phyloP scores from a whole-genome alignment of 2,888 invertebrate species.

The Phaonia tiefii region DNA sequence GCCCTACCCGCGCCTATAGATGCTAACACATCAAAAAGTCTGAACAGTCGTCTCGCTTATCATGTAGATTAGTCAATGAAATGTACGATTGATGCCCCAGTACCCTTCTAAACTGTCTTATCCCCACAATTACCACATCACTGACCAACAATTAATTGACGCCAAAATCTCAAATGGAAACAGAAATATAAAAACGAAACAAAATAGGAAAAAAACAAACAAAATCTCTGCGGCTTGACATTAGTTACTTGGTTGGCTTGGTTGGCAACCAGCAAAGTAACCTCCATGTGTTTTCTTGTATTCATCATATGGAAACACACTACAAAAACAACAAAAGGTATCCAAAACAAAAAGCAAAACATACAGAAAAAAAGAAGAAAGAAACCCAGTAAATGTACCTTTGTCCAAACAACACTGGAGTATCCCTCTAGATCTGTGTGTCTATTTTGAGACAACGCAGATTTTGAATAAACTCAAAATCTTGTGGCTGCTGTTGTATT shows the following conservation, averaged over 20 bases:
- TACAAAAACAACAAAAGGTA: conserved; percentile 18
- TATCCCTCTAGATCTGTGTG: conserved; percentile 15
- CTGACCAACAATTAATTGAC: conserved; percentile 39
- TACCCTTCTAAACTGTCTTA: no score
- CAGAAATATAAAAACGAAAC: not conserved
- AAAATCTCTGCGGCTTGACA: conserved; percentile 13
- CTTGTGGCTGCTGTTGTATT: conserved; percentile 24
- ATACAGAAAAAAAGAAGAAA: conserved; percentile 13
- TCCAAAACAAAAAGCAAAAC: conserved; percentile 4
- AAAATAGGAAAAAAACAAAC: conserved; percentile 21
- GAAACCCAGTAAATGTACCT: conserved; percentile 49
- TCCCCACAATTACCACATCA: no score
- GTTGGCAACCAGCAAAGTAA: conserved; percentile 39
- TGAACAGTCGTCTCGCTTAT: no score
- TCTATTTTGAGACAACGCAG: conserved; percentile 11
- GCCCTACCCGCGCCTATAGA: no score
- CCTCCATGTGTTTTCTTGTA: not conserved
- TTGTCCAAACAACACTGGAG: conserved; percentile 4
- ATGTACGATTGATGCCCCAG: no score
- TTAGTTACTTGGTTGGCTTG: conserved; percentile 55
- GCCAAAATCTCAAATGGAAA: conserved; percentile 42
- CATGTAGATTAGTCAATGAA: no score
- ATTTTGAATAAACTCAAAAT: conserved; percentile 35
- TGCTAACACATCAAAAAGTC: no score
- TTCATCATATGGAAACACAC: conserved; percentile 32